Base-by-base conservation (phyloP, 2,113 vertebrate species). In the Eonycteris spelaea region DNA sequence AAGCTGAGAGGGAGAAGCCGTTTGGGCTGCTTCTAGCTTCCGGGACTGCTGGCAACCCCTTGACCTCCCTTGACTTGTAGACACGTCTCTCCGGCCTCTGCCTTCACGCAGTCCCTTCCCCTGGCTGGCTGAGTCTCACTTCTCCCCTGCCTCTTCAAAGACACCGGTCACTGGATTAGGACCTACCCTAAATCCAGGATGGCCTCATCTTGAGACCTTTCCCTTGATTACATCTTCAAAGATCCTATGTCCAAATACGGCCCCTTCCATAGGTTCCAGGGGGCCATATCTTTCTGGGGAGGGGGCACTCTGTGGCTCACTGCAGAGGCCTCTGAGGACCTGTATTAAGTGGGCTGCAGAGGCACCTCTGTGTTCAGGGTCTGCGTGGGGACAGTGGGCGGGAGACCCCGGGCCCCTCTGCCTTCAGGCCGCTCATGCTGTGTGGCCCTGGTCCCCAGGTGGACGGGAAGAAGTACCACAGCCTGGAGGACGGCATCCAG, bases 401-500 rank as follows among this genome's bases (percentile, higher is more conserved):
- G 74, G 35, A 48, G 48, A 53, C 14, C 70, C 18, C 2, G 45
- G 55, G 35, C 57, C 57, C 22, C 19, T 45, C 24, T 53, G 71
- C 67, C 43, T n/a, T 10, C 3, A 21, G 53, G 8, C 24, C n/a
- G 14, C 26, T 65, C 78, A 91, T 2, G n/a, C 35, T 35, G 48
- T 43, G 59, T 19, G 30, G 35, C 88, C 3, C 80, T 59, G 7
- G 45, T 22, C 7, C 26, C 28, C 98, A 99, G 99, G 99, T 99
- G 67, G 99, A 99, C 0, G 98, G 99, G 4, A 98, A 94, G 96
- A 99, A 98, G 97, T 98, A 98, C 91, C 99, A 99, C 94, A 98
- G 99, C 53, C 48, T 98, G 0, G 99, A 99, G 1, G 99, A 99
- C 0, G 99, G 99, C 0, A 97, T 99, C 92, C 99, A 99, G 18